Evolutionary conservation across 2,797 vertebrate species (phyloP).

Genomic region (Protosalanx chinensis): DNA sequence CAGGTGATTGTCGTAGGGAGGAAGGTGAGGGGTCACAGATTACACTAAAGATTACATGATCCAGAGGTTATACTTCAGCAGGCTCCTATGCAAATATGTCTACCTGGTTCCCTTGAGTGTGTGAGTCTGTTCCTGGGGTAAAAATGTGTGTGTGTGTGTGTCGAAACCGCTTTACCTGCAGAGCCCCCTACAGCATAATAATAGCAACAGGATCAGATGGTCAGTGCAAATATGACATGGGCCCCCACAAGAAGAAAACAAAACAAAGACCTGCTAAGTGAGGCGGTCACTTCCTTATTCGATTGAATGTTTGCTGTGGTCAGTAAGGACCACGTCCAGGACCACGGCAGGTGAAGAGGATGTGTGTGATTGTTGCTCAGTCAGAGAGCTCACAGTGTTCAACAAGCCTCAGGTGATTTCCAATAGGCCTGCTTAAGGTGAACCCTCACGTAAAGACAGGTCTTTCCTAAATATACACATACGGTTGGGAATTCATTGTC

Average conservation of each 20-base stretch:
- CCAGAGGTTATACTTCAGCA: constrained; percentile 33
- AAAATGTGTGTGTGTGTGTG: constrained; percentile 39
- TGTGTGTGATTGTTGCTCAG: constrained; percentile 16
- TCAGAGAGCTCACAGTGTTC: neutral
- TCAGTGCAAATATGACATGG: constrained; percentile 65
- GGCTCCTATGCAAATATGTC: constrained; percentile 13
- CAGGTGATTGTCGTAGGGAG: constrained; percentile 60
- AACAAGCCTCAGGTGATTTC: constrained; percentile 6
- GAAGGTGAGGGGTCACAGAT: constrained; percentile 46
- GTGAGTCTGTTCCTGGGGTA: constrained; percentile 30
- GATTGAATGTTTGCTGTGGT: constrained; percentile 33
- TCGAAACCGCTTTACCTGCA: constrained; percentile 45
- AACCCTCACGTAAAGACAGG: constrained; percentile 15
- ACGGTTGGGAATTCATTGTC: constrained; percentile 17
- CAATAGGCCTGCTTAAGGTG: constrained; percentile 16
- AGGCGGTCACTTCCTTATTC: constrained; percentile 15
- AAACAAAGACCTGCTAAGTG: constrained; percentile 28
- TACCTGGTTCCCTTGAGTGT: constrained; percentile 27
- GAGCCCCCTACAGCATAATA: constrained; percentile 57
- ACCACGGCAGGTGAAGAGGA: constrained; percentile 11
- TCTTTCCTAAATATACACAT: constrained; percentile 34
- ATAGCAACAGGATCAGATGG: constrained; percentile 28
- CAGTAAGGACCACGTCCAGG: constrained; percentile 33
- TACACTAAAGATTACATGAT: constrained; percentile 40
- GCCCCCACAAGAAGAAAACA: constrained; percentile 58